Conservation (phyloP, 35 echinoderm and acorn worm genomes). For the Ophiothrix spiculata region DNA sequence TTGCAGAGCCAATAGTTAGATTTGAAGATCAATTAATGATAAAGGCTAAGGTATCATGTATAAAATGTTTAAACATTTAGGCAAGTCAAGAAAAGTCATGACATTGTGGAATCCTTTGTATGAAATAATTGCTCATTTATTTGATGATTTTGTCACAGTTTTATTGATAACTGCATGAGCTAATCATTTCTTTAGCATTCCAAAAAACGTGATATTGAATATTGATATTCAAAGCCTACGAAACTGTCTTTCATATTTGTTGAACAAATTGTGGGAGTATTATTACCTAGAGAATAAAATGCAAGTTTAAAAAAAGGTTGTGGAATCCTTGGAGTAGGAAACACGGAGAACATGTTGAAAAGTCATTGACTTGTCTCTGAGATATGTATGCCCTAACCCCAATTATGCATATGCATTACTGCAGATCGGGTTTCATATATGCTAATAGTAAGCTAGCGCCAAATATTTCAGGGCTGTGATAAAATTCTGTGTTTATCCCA, state of each 20-base stretch:
- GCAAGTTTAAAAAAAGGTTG: not conserved
- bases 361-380: not conserved
- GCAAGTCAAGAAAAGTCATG: too few relatives aligned
- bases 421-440: not conserved
- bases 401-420: not conserved
- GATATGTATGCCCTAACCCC: not conserved
- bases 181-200: not conserved
- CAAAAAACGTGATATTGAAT: too few relatives aligned
- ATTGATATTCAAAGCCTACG: conserved; percentile 4
- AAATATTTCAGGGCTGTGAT: too few relatives aligned
- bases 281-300: not conserved
- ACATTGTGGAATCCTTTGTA: too few relatives aligned
- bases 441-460: too few relatives aligned
- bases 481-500: too few relatives aligned
- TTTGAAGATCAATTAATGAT: too few relatives aligned
- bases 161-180: not conserved
- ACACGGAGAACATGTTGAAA: not conserved
- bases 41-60: too few relatives aligned
- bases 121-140: too few relatives aligned
- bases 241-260: not conserved
- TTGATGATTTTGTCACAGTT: not conserved
- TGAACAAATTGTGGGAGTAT: not conserved
- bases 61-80: too few relatives aligned
- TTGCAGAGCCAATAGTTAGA: too few relatives aligned
- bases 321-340: not conserved